These are phyloP conservation scores for Catamblyrhynchus diadema DNA, from an alignment of 2,797 vertebrate genomes.

Conservation along the genomic window DNA sequence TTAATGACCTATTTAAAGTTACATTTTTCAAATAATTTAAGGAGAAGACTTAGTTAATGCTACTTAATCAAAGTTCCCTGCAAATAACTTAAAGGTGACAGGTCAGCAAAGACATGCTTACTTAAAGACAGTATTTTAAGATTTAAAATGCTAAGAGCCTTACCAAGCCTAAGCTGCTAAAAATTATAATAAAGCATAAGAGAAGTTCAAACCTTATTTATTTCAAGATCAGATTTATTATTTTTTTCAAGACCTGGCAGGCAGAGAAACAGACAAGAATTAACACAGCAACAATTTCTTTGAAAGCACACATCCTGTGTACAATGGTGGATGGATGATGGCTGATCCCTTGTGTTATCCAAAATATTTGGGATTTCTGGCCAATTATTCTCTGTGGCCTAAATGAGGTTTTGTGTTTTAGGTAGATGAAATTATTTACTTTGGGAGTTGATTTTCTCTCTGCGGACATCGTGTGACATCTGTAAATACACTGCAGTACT, in stretches of 20 bases:
- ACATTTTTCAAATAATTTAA: conserved; percentile 44
- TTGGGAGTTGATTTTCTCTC: neutral
- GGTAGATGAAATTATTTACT: neutral
- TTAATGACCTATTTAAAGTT: conserved; percentile 65
- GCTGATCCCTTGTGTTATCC: neutral
- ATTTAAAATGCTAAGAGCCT: conserved; percentile 70
- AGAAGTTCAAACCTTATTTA: conserved; percentile 68
- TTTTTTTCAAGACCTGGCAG: conserved; percentile 16
- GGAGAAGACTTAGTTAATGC: conserved; percentile 62
- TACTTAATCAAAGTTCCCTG: conserved; percentile 64
- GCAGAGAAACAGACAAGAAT: conserved; percentile 15
- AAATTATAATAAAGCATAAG: conserved; percentile 70
- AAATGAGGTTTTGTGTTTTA: neutral
- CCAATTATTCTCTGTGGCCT: neutral
- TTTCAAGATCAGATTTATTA: conserved; percentile 56
- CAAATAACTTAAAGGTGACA: conserved; percentile 73
- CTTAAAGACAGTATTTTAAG: conserved; percentile 66
- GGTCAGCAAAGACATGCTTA: conserved; percentile 73
- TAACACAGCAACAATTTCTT: neutral
- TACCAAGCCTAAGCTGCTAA: conserved; percentile 67
- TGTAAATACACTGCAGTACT: neutral
- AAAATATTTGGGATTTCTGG: neutral
- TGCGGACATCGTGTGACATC: neutral
- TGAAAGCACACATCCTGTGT: neutral
- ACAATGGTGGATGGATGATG: neutral